Base-by-base conservation (phyloP, 2,113 vertebrate species). In the Bos javanicus region DNA sequence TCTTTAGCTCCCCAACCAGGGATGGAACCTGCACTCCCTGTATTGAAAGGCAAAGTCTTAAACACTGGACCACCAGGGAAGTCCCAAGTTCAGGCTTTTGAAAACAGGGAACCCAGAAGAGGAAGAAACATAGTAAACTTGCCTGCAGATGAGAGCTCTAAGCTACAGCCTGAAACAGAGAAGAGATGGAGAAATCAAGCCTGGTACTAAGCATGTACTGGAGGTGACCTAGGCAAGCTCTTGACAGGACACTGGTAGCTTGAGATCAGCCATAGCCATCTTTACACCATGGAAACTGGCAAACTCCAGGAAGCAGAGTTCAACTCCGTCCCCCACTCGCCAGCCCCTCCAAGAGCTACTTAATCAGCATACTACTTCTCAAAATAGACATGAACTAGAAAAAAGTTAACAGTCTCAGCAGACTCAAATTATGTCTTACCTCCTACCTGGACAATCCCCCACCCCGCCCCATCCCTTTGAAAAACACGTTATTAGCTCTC, bases 321-420 rank as follows among this genome's bases (percentile, higher is more conserved):
- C 12, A 23, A 56, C 36, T 16, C n/a, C 5, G 4, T 3, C 2
- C 16, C 0, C 28, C 39, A n/a, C 36, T 1, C 10, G 0, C 48
- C 92, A 10, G 3, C 57, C 16, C 36, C 23, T 57, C 54, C 78
- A 23, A 60, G 54, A 78, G 59, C 64, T 85, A 50, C 33, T 39
- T 46, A 36, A 54, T 76, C 19, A 36, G 36, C 54, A 92, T 0
- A 15, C 5, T 10, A 57, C 39, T 91, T 21, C 46, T 56, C 16
- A 11, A 25, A 89, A n/a, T 3, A 85, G 83, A 76, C 33, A 23
- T 30, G 3, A 82, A 64, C 54, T 52, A 46, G 23, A 17, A 48
- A 56, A 60, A 15, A 48, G 26, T 64, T 30, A 36, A 43, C 17
- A 48, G 11, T 91, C 39, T 87, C 36, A 46, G 71, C 36, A 59